Evolutionary conservation across 1,140 invertebrate species (phyloP).

Genomic region (Drosophila paulistorum): DNA sequence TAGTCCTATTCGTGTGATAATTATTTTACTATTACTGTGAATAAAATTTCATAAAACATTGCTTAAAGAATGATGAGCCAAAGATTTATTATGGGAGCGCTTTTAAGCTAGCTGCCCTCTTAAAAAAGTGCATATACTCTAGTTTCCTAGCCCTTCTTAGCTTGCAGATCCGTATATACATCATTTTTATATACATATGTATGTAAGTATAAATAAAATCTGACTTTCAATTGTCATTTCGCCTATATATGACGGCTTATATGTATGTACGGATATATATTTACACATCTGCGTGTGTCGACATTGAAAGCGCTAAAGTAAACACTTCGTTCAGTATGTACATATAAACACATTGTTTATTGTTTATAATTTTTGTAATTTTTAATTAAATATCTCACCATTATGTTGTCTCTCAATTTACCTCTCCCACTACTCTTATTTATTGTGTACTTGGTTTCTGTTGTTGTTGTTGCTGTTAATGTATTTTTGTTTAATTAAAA

Average conservation of each 20-base stretch:
- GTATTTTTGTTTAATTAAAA: slow-evolving; percentile 50
- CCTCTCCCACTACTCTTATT: background rate
- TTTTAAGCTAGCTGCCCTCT: too few relatives aligned
- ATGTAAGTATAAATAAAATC: slow-evolving; percentile 25
- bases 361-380: slow-evolving; percentile 80
- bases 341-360: slow-evolving; percentile 44
- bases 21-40: too few relatives aligned
- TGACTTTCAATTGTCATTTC: slow-evolving; percentile 47
- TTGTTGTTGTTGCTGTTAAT: slow-evolving; percentile 1
- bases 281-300: slow-evolving; percentile 27
- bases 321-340: slow-evolving; percentile 55
- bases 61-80: too few relatives aligned
- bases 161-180: too few relatives aligned
- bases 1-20: too few relatives aligned
- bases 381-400: slow-evolving; percentile 73
- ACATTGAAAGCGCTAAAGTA: slow-evolving; percentile 59
- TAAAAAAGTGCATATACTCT: too few relatives aligned
- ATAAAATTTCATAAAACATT: too few relatives aligned
- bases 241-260: background rate
- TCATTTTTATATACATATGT: too few relatives aligned
- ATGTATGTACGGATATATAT: background rate
- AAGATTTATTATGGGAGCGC: too few relatives aligned
- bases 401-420: slow-evolving; percentile 8
- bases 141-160: too few relatives aligned
- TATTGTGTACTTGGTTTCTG: background rate